phyloP scores from a whole-genome alignment of 2,113 vertebrate species.

The Nyctereutes procyonoides region DNA sequence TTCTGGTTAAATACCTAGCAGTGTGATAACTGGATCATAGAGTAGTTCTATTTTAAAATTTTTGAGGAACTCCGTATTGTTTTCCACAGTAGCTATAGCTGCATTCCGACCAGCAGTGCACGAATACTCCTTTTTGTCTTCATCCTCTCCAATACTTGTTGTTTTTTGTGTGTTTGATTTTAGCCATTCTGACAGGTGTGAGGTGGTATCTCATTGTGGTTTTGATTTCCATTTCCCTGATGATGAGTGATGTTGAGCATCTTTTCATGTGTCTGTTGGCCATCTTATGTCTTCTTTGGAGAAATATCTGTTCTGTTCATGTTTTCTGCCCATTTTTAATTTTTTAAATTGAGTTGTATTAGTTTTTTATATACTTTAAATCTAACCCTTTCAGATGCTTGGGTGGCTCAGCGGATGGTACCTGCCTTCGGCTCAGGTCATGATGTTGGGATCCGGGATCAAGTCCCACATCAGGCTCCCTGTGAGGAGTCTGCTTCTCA shows the following conservation, averaged over 20 bases:
- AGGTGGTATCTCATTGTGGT: neutral
- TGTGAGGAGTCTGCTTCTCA: too few relatives aligned
- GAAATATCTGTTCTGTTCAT: neutral
- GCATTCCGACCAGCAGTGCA: neutral
- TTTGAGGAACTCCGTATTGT: neutral
- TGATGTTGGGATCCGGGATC: too few relatives aligned
- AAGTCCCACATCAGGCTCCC: too few relatives aligned
- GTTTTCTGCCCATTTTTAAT: neutral
- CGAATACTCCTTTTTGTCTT: neutral
- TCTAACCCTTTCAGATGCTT: too few relatives aligned
- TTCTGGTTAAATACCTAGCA: neutral
- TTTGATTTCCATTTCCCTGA: neutral
- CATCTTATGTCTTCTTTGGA: neutral
- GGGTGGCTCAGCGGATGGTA: too few relatives aligned
- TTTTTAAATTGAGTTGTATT: neutral
- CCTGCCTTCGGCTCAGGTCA: too few relatives aligned
- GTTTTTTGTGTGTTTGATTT: neutral
- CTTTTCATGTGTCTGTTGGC: neutral
- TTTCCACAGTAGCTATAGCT: neutral
- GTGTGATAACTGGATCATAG: neutral
- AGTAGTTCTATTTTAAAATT: neutral
- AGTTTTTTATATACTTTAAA: too few relatives aligned
- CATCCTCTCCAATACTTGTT: neutral
- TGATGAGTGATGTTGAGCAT: neutral
- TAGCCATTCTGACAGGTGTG: neutral